Evolutionary conservation across 1,140 invertebrate genomes (phyloP), one percentile per base, ranked within the genome.

Genomic region (Euwallacea fornicatus): DNA sequence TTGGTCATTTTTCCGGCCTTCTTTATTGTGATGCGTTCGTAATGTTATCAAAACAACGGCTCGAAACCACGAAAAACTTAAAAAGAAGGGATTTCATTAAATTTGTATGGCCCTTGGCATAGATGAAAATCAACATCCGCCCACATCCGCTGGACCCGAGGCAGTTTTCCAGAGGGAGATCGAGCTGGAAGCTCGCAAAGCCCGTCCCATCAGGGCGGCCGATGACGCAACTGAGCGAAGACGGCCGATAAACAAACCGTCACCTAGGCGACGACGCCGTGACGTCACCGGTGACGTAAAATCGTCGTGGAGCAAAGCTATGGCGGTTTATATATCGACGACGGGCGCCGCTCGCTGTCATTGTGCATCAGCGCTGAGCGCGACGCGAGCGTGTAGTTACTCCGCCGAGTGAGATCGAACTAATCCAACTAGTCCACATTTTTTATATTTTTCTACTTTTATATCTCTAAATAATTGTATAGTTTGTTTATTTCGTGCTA

Each of bases 401-500:
- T 74, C 73, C 70, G 70, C 33, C 42, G 54, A 75, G 79, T 80
- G 78, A 78, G 76, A 71, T 73, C 46, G 46, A 68, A 59, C 46
- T 53, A 59, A 33, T 33, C 21, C 21, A 44, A 75, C 78, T 78
- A 79, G 78, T 80, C 78, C 79, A 79, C 77, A 78, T 77, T 77
- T 79, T 80, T 79, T 80, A 78, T 80, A 80, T 80, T 79, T 80
- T 80, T 79, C 79, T 79, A 80, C 78, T 80, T 80, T 80, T 80
- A 80, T 80, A 80, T 78, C 77, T 11, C 46, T 50, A 50, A 50
- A 15, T 77, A 76, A 76, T 78, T 76, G 77, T 78, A 78, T 76
- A 78, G 76, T 78, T 78, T 78, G 74, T 77, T 78, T 77, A 77
- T 76, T 77, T 76, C 69, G 21, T 66, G 59, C 54, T 56, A 15